phyloP scores from a whole-genome alignment of 2,797 vertebrate genomes.

The Coendou prehensilis region DNA sequence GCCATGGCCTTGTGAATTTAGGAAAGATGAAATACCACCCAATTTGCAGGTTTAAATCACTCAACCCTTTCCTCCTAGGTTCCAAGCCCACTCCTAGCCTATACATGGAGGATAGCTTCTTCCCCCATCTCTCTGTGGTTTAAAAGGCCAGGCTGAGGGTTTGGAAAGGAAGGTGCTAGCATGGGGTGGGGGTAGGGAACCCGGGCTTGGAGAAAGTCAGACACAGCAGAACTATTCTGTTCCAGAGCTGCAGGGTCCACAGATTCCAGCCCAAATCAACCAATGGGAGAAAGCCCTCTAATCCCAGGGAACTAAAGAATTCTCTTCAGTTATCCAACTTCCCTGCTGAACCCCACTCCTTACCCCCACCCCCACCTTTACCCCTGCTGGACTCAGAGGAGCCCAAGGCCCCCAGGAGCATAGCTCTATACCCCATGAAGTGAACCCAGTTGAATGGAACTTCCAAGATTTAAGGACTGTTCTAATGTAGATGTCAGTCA shows the following conservation, averaged over 20 bases:
- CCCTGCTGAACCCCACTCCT: slow-evolving; percentile 67
- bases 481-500: slow-evolving; percentile 42
- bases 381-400: slow-evolving; percentile 48
- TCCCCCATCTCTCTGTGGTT: not conserved
- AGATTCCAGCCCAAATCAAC: slow-evolving; percentile 81
- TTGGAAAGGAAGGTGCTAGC: slow-evolving; percentile 73
- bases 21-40: not conserved
- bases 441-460: slow-evolving; percentile 10
- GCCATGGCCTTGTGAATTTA: not conserved
- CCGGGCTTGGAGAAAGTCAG: slow-evolving; percentile 71
- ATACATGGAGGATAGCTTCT: not conserved
- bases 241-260: slow-evolving; percentile 83
- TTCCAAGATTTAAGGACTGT: slow-evolving; percentile 28
- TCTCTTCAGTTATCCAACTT: slow-evolving; percentile 76
- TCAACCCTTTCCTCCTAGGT: not conserved
- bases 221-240: slow-evolving; percentile 84
- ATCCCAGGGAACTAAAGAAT: slow-evolving; percentile 80
- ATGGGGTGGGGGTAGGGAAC: slow-evolving; percentile 66
- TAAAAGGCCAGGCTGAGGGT: slow-evolving; percentile 59
- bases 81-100: not conserved
- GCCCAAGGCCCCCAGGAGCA: slow-evolving; percentile 27
- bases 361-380: slow-evolving; percentile 61
- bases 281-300: slow-evolving; percentile 79
- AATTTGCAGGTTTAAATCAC: not conserved
- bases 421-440: not conserved